Evolutionary conservation across 1,140 invertebrate species (phyloP).

Genomic region (Papilio helenus): DNA sequence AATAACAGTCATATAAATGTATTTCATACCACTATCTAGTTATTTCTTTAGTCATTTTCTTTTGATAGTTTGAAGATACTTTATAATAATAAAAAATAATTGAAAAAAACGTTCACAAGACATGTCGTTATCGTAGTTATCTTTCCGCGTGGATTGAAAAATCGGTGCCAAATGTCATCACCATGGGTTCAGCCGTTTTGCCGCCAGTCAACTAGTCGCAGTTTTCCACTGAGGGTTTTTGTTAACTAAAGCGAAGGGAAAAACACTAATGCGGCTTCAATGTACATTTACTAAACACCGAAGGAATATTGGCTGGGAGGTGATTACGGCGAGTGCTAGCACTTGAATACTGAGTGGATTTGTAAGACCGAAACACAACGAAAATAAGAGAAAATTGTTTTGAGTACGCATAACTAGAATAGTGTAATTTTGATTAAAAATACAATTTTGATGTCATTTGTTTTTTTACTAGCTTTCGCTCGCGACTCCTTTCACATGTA

Average conservation of each 20-base stretch:
- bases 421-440: too few relatives aligned
- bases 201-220: background rate
- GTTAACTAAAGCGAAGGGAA: constrained; percentile 3
- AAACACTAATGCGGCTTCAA: constrained; percentile 23
- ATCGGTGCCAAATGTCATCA: too few relatives aligned
- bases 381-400: background rate
- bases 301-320: background rate
- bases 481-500: too few relatives aligned
- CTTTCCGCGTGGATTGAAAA: too few relatives aligned
- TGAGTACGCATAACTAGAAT: too few relatives aligned
- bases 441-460: too few relatives aligned
- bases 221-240: background rate
- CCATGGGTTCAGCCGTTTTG: too few relatives aligned
- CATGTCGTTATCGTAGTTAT: too few relatives aligned
- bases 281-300: constrained; percentile 11
- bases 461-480: too few relatives aligned
- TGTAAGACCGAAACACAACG: background rate
- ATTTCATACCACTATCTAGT: background rate
- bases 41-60: background rate
- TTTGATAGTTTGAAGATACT: background rate
- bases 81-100: too few relatives aligned
- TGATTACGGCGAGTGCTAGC: background rate
- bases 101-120: too few relatives aligned
- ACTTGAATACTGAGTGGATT: constrained; percentile 2
- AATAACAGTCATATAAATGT: background rate